Percentiles rank a stretch among this genome's conserved stretches.
These are phyloP conservation scores for Apaloderma vittatum DNA, from an alignment of 2,113 vertebrate species.

Conservation along the genomic window DNA sequence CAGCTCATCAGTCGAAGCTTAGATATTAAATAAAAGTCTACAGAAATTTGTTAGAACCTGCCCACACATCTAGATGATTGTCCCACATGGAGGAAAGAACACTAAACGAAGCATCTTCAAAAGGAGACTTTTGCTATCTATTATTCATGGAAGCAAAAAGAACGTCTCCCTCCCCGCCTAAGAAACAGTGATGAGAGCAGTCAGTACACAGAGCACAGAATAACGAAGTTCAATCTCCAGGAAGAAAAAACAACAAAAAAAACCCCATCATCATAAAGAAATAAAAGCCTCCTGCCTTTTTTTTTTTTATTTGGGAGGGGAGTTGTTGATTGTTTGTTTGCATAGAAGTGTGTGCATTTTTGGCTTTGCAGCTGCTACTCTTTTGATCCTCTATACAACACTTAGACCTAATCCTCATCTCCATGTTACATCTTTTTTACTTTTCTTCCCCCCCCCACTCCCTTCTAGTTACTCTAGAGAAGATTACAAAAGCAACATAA, in stretches of 20 bases:
- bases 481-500: not conserved
- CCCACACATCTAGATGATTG: not conserved
- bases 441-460: not conserved
- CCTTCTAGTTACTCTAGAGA: not conserved
- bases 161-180: not conserved
- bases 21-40: not conserved
- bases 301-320: not conserved
- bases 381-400: not conserved
- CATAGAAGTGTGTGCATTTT: rapidly evolving
- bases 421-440: not conserved
- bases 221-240: not conserved
- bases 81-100: not conserved
- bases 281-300: not conserved
- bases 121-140: not conserved
- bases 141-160: not conserved
- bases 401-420: not conserved
- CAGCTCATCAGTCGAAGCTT: not conserved
- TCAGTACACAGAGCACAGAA: not conserved
- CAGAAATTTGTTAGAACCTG: not conserved
- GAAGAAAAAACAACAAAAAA: not conserved
- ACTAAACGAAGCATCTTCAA: not conserved
- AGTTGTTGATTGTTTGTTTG: not conserved
- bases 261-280: not conserved
- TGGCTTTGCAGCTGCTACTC: not conserved
- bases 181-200: not conserved